Evolutionary conservation across 1,140 invertebrate genomes (phyloP).

Genomic region (Ooceraea biroi): DNA sequence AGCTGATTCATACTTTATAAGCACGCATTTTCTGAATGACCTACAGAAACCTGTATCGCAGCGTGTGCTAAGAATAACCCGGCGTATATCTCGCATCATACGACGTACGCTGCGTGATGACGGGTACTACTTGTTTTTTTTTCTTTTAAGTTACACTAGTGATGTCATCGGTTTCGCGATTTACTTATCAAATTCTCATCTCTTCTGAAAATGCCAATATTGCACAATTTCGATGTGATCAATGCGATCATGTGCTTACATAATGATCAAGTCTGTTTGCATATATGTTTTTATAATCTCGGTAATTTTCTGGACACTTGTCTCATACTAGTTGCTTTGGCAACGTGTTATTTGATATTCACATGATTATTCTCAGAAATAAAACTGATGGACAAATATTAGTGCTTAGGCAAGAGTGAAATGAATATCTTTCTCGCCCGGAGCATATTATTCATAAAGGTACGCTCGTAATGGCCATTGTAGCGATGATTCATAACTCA

Average conservation of each 20-base stretch:
- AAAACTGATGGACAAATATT: slow-evolving; percentile 7
- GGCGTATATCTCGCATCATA: slow-evolving; percentile 29
- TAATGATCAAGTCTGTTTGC: no score
- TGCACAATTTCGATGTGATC: not conserved
- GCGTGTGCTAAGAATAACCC: slow-evolving; percentile 43
- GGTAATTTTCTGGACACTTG: slow-evolving; percentile 1
- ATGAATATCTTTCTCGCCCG: slow-evolving; percentile 19
- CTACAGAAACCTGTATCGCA: slow-evolving; percentile 57
- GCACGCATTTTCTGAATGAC: slow-evolving; percentile 72
- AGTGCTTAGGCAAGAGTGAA: not conserved
- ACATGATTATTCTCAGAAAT: slow-evolving; percentile 22
- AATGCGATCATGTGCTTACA: not conserved
- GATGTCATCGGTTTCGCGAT: slow-evolving; percentile 37
- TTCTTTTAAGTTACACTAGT: slow-evolving; percentile 17
- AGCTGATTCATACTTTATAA: slow-evolving; percentile 67
- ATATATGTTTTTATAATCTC: slow-evolving; percentile 29
- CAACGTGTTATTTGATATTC: not conserved
- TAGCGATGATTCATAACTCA: slow-evolving; percentile 56
- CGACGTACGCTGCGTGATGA: slow-evolving; percentile 11
- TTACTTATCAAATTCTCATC: not conserved
- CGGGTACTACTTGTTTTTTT: not conserved
- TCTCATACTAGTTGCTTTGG: not conserved
- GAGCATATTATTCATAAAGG: slow-evolving; percentile 38
- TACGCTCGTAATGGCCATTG: not conserved
- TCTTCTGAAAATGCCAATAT: not conserved